Conservation (phyloP, 1,140 invertebrate genomes). For the Psix sp. region DNA sequence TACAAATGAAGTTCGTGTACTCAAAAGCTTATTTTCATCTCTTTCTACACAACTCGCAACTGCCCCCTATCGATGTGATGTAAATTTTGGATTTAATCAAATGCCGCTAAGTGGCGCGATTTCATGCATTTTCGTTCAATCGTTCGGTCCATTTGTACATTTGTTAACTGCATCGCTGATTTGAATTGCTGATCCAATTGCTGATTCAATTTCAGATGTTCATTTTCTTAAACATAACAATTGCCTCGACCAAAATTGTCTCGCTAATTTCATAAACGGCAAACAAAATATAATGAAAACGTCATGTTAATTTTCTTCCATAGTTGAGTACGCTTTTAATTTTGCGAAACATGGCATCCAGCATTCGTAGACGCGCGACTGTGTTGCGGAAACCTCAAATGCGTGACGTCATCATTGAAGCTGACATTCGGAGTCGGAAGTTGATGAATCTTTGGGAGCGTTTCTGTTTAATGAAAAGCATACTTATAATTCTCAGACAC, state of each 20-base stretch:
- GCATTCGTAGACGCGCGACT: no score
- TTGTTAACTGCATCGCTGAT: no score
- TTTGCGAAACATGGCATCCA: no score
- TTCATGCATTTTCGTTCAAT: slow-evolving; percentile 24
- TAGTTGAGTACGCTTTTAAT: no score
- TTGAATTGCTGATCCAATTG: no score
- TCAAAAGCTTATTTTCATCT: slow-evolving; percentile 39
- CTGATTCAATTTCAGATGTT: no score
- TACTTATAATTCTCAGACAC: slow-evolving; percentile 58
- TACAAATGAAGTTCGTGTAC: slow-evolving; percentile 51
- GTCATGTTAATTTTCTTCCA: no score
- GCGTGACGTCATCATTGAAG: slow-evolving; percentile 19
- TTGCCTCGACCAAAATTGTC: no score
- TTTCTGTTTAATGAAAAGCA: slow-evolving; percentile 58
- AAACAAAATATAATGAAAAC: no score
- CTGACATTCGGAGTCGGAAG: slow-evolving; percentile 38
- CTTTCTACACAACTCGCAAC: slow-evolving; percentile 5
- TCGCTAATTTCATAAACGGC: no score
- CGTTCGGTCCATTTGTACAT: slow-evolving; percentile 35
- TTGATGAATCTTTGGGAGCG: slow-evolving; percentile 51
- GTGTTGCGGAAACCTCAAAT: background rate
- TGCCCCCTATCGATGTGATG: slow-evolving; percentile 15
- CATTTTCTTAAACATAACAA: no score
- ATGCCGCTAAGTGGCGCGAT: slow-evolving; percentile 38
- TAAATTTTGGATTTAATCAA: slow-evolving; percentile 42